Percentiles rank a stretch among this genome's conserved stretches.
phyloP scores from a whole-genome alignment of 2,113 vertebrate species.

The Lophura nycthemera region DNA sequence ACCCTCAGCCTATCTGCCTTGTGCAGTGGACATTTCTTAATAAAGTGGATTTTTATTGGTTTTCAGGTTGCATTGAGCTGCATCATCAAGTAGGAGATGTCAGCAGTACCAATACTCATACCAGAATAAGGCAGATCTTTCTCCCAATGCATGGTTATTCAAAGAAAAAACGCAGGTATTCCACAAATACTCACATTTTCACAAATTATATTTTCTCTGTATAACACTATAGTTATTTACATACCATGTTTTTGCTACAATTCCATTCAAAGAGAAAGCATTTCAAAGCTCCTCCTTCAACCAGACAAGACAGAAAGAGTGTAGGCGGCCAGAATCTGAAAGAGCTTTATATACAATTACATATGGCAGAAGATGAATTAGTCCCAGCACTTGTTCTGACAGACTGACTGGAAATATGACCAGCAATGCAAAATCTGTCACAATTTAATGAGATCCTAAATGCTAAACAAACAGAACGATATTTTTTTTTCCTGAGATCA shows the following conservation, averaged over 20 bases:
- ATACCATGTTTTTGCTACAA: background rate
- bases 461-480: background rate
- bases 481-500: background rate
- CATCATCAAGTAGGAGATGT: background rate
- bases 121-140: background rate
- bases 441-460: background rate
- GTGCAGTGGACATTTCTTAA: background rate
- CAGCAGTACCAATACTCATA: background rate
- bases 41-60: background rate
- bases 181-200: background rate
- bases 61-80: background rate
- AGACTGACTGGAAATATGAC: constrained; percentile 9
- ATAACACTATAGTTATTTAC: background rate
- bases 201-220: background rate
- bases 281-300: background rate
- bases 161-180: background rate
- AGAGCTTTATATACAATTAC: background rate
- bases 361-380: background rate
- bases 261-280: background rate
- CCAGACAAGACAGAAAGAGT: background rate
- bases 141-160: background rate
- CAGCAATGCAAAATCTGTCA: background rate
- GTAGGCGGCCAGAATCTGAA: background rate
- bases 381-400: background rate
- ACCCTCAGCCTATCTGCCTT: background rate